Evolutionary conservation across 2,113 vertebrate genomes (phyloP), one percentile per base, ranked within the genome.

Genomic region (Ramphastos sulfuratus): DNA sequence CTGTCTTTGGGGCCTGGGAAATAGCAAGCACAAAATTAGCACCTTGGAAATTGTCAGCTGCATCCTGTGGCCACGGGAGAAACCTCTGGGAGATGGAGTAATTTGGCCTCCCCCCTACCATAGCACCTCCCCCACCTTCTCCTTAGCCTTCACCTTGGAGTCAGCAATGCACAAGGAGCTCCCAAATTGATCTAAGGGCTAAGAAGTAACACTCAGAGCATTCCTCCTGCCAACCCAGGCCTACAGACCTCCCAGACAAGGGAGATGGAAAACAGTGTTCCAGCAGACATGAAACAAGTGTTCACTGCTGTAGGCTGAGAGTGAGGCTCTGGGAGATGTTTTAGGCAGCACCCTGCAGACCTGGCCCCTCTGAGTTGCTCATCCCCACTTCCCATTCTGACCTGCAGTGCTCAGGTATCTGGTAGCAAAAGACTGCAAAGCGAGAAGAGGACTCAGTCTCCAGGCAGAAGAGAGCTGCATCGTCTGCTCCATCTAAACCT

Each of bases 61-160:
- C 56, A 27, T 59, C 77, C 55, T 31, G 28, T 3, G 2, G 71
- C 27, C 80, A 56, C 33, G 56, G 60, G 19, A 0, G 13, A 63
- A 70, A 35, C 76, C 80, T 69, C 44, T 13, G 54, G 76, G 59
- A 52, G 18, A 0, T 15, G 46, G 7, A 56, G 50, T 8, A 7
- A 5, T 44, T 8, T 56, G 83, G 27, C 10, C 16, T 59, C 35
- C 65, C 61, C 61, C 77, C 11, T 64, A 35, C 59, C 81, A n/a
- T 0, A 0, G 37, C 37, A 37, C 37, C 37, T 9, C 37, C 37
- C 9, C 2, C 64, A 56, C 48, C 18, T 81, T 35, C 65, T 73
- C 39, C 39, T 7, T 48, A 24, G 19, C 42, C 48, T 72, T 67
- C 5, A 3, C 7, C 64, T 19, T 0, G 0, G 31, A 18, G 14